Evolutionary conservation across 2,888 invertebrate genomes (phyloP), one percentile per base, ranked within the genome.

Genomic region (Pomacea canaliculata): DNA sequence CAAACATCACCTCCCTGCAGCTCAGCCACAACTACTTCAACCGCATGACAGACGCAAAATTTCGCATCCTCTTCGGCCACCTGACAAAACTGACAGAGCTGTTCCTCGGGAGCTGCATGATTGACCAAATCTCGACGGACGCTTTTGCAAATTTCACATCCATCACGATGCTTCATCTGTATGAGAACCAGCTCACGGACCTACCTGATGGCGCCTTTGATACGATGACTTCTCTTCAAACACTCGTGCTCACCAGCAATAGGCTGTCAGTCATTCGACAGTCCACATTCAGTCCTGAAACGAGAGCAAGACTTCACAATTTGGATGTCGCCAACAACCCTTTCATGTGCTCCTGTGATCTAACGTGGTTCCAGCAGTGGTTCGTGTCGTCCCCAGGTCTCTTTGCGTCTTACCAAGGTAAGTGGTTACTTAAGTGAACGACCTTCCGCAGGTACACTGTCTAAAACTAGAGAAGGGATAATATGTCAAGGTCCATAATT

Each of bases 301-400:
- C 78, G 9, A n/a, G 71, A 16, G 59, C 70, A 4, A 56, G 56
- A n/a, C 68, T 80, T 9, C 16, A 71, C 63, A 92, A 91, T 73
- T 77, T 94, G 0, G 92, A 92, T 0, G 71, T 94, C 0, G 91
- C 92, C 0, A 91, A 91, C 0, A 94, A 94, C 84, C 92, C 92
- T 16, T 92, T 94, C 37, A 90, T 93, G 0, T 94, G 94, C 83
- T 93, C 93, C 71, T 94, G 94, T 78, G 87, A 92, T 5, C 86
- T 92, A 0, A n/a, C 73, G 12, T 82, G 82, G 82, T 81, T 82
- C 37, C 48, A 60, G 13, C 68, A 79, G 13, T 83, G 82, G 83
- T 51, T 74, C 16, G 37, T 7, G 10, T 56, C 49, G 12, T 71
- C 68, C n/a, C 56, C 60, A 12, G 27, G 67, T 1, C 56, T 37